Base-by-base conservation (phyloP, 2,113 vertebrate genomes). In the Melanerpes aurifrons region DNA sequence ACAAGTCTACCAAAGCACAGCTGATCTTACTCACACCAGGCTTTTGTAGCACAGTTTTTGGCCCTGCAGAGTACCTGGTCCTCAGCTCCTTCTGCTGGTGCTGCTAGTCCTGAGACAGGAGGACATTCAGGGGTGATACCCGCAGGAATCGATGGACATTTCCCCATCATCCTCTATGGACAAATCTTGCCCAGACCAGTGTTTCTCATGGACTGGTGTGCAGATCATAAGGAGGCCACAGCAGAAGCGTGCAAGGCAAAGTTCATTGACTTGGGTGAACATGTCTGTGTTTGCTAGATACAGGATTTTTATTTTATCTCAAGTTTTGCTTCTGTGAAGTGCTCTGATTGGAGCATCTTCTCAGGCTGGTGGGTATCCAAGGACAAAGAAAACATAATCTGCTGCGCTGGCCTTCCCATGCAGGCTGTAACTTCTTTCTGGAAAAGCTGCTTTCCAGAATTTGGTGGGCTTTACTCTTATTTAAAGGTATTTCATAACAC, bases 61-160 rank as follows among this genome's bases (percentile, higher is more conserved):
- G 61, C 16, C 74, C 77, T 43, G 20, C 20, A 31, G 28, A 58
- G 66, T 61, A 71, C 26, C 45, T 9, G 4, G 17, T n/a, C 77
- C 82, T 78, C 29, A 54, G 28, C 66, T 72, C 50, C 66, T 75
- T 25, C 11, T 58, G 43, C 24, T 18, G 62, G 37, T 48, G 43
- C 50, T 3, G 8, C 19, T 28, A 14, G 24, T 32, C 69, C 50
- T 25, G 57, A 81, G 15, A 58, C 19, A 56, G 31, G n/a, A 82
- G 37, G n/a, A 28, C 15, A 4, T 22, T 53, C 20, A 32, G 57
- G 32, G 20, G 4, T 71, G 57, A 67, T 13, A 53, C 28, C 37
- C 21, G 3, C 53, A 15, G 8, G n/a, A 26, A 63, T 7, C 0
- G 0, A 29, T 53, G 25, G 48, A 20, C 17, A 0, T n/a, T 77